A percentile compares a stretch with the other conserved stretches of the same genome.
Evolutionary conservation across 2,888 invertebrate genomes (phyloP).

Genomic region (Pheosia tremula): DNA sequence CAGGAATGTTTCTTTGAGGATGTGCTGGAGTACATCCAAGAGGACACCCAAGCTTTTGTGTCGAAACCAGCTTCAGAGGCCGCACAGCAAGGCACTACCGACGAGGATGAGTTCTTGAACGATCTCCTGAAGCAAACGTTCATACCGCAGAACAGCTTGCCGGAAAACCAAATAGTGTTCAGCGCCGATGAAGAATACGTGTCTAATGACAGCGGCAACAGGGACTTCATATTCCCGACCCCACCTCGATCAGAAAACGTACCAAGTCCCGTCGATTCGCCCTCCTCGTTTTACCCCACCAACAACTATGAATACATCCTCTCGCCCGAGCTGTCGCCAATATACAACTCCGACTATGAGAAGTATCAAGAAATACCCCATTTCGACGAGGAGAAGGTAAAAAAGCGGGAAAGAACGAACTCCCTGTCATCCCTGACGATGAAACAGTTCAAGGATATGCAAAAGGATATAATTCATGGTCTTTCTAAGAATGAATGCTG

Average conservation of each 20-base stretch:
- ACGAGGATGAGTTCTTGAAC: not conserved
- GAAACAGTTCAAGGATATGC: slow-evolving; percentile 71
- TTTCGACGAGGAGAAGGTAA: slow-evolving; percentile 47
- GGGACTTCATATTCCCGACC: slow-evolving; percentile 50
- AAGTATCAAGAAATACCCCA: slow-evolving; percentile 62
- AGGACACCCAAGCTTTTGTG: slow-evolving; percentile 31
- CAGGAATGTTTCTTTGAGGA: slow-evolving; percentile 46
- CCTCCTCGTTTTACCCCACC: slow-evolving; percentile 48
- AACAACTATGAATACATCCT: slow-evolving; percentile 55
- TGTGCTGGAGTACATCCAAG: slow-evolving; percentile 53
- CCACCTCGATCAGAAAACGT: slow-evolving; percentile 63
- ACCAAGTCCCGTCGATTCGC: slow-evolving; percentile 60
- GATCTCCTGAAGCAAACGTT: not conserved
- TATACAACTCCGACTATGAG: slow-evolving; percentile 61
- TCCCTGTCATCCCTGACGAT: slow-evolving; percentile 56
- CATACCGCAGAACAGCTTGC: slow-evolving; percentile 7
- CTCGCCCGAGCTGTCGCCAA: slow-evolving; percentile 60
- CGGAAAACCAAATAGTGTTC: slow-evolving; percentile 2
- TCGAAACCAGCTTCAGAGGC: not conserved
- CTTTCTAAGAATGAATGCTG: slow-evolving; percentile 71
- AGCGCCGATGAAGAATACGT: slow-evolving; percentile 16
- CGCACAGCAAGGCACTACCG: not conserved
- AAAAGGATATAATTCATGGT: slow-evolving; percentile 59
- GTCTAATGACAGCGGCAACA: slow-evolving; percentile 7
- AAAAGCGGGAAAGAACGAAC: slow-evolving; percentile 37